These are phyloP conservation scores for Intoshia linei DNA, from an alignment of 1,140 invertebrate species.

Conservation along the genomic window DNA sequence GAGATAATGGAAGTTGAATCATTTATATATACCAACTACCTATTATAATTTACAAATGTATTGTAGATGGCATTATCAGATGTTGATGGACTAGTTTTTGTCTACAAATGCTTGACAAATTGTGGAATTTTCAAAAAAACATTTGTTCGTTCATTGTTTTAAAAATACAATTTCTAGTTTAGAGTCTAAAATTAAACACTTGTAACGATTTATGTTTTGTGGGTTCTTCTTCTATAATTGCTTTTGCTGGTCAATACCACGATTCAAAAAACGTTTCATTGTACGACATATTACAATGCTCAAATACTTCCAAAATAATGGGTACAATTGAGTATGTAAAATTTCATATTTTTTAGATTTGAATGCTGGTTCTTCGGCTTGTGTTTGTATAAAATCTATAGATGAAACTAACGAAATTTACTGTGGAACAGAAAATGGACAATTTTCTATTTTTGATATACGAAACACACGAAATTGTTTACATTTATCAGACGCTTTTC, in stretches of 20 bases:
- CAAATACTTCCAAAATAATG: no score
- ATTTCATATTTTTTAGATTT: no score
- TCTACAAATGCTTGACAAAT: neutral
- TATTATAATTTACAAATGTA: neutral
- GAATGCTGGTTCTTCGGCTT: no score
- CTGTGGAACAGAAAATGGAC: no score
- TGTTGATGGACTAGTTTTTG: no score
- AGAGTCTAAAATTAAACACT: slow-evolving; percentile 79
- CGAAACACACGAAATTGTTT: no score
- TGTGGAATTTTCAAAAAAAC: neutral
- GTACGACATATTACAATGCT: slow-evolving; percentile 85
- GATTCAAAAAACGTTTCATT: slow-evolving; percentile 86
- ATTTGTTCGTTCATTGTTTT: neutral
- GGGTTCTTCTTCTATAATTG: slow-evolving; percentile 70
- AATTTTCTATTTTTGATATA: no score
- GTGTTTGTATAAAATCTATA: no score
- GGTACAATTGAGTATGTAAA: no score
- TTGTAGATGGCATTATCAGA: neutral
- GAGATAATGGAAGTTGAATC: slow-evolving; percentile 1
- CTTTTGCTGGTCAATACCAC: slow-evolving; percentile 75
- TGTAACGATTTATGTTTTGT: slow-evolving; percentile 86
- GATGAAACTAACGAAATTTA: no score
- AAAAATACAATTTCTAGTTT: slow-evolving; percentile 11
- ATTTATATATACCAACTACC: slow-evolving; percentile 15
- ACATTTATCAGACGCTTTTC: no score